A percentile compares a stretch with the other conserved stretches of the same genome.
phyloP scores from a whole-genome alignment of 2,888 invertebrate genomes.

The Noctua janthe region DNA sequence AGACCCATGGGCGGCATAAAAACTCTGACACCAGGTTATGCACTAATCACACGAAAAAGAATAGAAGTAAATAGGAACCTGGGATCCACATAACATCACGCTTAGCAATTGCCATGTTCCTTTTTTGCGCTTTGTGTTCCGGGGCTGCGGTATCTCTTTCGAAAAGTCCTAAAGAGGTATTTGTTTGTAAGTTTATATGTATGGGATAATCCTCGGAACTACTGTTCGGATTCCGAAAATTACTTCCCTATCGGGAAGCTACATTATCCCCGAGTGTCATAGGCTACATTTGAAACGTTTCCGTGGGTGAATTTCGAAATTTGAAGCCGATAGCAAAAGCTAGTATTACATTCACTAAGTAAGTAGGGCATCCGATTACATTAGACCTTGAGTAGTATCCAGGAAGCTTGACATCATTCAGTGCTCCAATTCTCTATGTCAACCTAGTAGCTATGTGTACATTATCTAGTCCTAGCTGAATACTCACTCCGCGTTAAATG shows the following conservation, averaged over 20 bases:
- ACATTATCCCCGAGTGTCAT: neutral
- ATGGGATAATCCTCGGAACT: neutral
- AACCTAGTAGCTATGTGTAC: neutral
- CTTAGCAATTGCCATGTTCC: too few species aligned
- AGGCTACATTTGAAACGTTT: neutral
- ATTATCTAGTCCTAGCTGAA: neutral
- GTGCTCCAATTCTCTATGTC: constrained; percentile 1
- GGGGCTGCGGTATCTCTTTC: too few species aligned
- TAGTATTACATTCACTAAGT: neutral
- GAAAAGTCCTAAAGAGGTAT: too few species aligned
- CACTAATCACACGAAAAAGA: too few species aligned
- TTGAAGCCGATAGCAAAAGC: neutral
- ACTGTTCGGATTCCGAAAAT: neutral
- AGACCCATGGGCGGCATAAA: too few species aligned
- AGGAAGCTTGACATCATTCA: constrained; percentile 41
- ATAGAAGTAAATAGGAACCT: too few species aligned
- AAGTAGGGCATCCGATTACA: constrained; percentile 26
- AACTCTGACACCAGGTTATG: too few species aligned
- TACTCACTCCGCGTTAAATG: neutral
- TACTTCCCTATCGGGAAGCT: neutral
- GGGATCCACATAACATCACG: too few species aligned
- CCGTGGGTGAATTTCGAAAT: neutral
- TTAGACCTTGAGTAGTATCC: constrained; percentile 36
- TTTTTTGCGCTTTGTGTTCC: too few species aligned
- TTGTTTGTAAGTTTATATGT: neutral